phyloP scores from a whole-genome alignment of 2,113 vertebrate species.

The rat (Rattus norvegicus) region DNA sequence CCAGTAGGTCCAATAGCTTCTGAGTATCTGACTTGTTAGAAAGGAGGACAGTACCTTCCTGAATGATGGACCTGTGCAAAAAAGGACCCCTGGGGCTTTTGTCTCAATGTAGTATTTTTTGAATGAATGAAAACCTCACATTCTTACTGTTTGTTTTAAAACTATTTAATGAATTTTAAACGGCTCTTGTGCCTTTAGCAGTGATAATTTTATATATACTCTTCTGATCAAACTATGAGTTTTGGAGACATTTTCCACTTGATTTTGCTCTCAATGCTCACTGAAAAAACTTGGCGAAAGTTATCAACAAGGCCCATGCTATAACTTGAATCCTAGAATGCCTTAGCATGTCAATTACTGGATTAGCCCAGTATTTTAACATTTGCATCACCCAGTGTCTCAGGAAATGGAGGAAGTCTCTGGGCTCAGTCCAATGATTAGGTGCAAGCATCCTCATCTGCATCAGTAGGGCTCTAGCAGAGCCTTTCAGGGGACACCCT shows the following conservation, averaged over 20 bases:
- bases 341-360: neutral
- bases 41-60: too few species aligned
- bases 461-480: too few species aligned
- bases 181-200: too few species aligned
- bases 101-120: too few species aligned
- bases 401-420: too few species aligned
- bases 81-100: too few species aligned
- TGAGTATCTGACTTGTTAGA: neutral
- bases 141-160: neutral
- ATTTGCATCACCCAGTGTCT: neutral
- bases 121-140: too few species aligned
- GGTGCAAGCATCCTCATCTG: too few species aligned
- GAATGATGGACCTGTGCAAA: too few species aligned
- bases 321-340: neutral
- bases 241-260: neutral
- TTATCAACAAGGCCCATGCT: neutral
- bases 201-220: too few species aligned
- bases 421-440: too few species aligned
- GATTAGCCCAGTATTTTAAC: neutral
- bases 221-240: neutral
- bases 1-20: accelerated
- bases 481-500: too few species aligned
- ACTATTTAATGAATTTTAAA: neutral
- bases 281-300: neutral
- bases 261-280: neutral